A percentile compares a stretch with the other conserved stretches of the same genome.
phyloP scores from a whole-genome alignment of 2,113 vertebrate species.

The Dipodomys spectabilis region DNA sequence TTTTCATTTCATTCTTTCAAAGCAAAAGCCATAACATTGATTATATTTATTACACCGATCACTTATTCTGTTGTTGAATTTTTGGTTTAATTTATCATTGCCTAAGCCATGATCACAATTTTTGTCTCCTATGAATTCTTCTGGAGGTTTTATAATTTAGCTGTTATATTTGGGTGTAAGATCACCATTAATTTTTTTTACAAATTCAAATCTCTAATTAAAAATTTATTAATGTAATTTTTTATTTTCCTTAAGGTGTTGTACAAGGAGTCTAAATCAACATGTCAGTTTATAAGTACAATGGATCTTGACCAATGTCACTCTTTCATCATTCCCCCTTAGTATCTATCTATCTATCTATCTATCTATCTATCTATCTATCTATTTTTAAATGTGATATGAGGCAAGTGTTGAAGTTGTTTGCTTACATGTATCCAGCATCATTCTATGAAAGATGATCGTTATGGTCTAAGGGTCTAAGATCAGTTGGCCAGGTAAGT shows the following conservation, averaged over 20 bases:
- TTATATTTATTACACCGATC: not conserved
- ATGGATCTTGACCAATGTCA: too few relatives aligned
- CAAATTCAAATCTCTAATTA: too few relatives aligned
- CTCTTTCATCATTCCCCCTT: too few relatives aligned
- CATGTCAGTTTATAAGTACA: too few relatives aligned
- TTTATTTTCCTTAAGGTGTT: too few relatives aligned
- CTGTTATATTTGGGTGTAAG: not conserved
- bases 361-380: too few relatives aligned
- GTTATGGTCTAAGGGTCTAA: not conserved
- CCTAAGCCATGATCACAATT: not conserved
- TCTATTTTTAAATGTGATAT: not conserved
- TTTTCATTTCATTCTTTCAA: not conserved
- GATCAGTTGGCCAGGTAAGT: not conserved
- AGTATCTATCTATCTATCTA: too few relatives aligned
- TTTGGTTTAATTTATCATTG: not conserved
- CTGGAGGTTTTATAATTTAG: not conserved
- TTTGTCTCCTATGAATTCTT: not conserved
- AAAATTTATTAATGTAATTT: too few relatives aligned
- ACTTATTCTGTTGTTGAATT: not conserved
- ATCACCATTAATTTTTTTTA: too few relatives aligned
- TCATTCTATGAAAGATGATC: not conserved
- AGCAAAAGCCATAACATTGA: not conserved
- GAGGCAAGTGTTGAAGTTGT: not conserved
- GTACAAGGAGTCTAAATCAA: too few relatives aligned
- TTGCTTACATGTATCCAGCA: not conserved